Evolutionary conservation across 2,888 invertebrate genomes (phyloP).

Genomic region (Spodoptera exigua): DNA sequence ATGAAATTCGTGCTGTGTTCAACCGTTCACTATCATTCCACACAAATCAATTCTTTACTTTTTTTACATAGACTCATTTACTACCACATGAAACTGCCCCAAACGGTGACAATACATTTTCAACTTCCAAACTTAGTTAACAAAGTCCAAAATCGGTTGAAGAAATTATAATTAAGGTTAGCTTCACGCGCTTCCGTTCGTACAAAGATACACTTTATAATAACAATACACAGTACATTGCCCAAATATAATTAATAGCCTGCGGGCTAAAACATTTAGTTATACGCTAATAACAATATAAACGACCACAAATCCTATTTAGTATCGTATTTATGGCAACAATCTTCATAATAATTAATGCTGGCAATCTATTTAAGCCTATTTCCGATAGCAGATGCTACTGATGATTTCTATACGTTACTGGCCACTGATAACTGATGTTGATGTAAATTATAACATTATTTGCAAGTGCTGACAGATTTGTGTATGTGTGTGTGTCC

Average conservation of each 20-base stretch:
- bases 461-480: slow-evolving; percentile 27
- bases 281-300: slow-evolving; percentile 24
- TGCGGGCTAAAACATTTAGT: slow-evolving; percentile 1
- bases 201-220: not conserved
- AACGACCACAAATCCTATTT: slow-evolving; percentile 29
- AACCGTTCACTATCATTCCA: no score
- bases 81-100: no score
- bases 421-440: slow-evolving; percentile 20
- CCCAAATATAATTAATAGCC: no score
- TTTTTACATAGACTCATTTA: no score
- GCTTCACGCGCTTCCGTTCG: no score
- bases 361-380: slow-evolving; percentile 36
- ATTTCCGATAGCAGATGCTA: slow-evolving; percentile 43
- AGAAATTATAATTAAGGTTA: no score
- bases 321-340: slow-evolving; percentile 32
- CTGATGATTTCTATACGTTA: slow-evolving; percentile 29
- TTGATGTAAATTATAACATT: slow-evolving; percentile 25
- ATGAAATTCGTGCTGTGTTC: no score
- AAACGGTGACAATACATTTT: no score
- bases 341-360: slow-evolving; percentile 33
- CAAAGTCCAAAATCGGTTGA: no score
- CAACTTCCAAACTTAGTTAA: no score
- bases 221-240: no score
- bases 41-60: no score
- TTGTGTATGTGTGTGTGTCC: not conserved